Conservation (phyloP, 1,140 invertebrate species). For the Leptestheria dahalacensis region DNA sequence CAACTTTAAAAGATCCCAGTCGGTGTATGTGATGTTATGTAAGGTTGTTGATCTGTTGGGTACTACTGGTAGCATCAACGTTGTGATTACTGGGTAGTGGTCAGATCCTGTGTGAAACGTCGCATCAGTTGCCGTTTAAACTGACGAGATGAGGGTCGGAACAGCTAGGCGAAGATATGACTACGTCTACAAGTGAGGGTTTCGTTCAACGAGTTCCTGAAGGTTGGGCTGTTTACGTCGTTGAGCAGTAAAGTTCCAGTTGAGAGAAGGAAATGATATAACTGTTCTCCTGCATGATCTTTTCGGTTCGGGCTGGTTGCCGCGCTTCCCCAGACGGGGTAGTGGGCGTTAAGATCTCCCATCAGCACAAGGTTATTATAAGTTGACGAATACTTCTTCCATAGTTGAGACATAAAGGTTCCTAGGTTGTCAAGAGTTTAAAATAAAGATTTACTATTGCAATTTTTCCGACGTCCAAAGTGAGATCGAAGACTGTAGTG, state of each 20-base stretch:
- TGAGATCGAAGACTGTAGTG: no score
- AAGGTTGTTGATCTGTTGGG: not conserved
- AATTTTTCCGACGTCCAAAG: no score
- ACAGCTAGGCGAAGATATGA: not conserved
- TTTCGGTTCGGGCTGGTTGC: not conserved
- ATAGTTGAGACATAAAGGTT: not conserved
- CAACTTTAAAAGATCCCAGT: not conserved
- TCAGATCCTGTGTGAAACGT: not conserved
- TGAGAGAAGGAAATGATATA: not conserved
- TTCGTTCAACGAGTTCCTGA: not conserved
- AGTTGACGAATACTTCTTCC: not conserved
- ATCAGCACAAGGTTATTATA: not conserved
- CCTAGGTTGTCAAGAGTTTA: not conserved
- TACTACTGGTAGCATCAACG: not conserved
- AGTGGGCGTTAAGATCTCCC: not conserved
- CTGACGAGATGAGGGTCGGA: not conserved
- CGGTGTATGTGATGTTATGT: not conserved
- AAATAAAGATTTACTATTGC: not conserved
- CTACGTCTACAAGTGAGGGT: not conserved
- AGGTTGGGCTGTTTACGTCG: not conserved
- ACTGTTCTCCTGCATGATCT: not conserved
- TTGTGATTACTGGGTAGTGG: not conserved
- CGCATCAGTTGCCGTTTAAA: not conserved
- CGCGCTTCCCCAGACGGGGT: not conserved
- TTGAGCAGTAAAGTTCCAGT: not conserved